Conservation (phyloP, 2,888 invertebrate species). For the Antheraea assamensis region DNA sequence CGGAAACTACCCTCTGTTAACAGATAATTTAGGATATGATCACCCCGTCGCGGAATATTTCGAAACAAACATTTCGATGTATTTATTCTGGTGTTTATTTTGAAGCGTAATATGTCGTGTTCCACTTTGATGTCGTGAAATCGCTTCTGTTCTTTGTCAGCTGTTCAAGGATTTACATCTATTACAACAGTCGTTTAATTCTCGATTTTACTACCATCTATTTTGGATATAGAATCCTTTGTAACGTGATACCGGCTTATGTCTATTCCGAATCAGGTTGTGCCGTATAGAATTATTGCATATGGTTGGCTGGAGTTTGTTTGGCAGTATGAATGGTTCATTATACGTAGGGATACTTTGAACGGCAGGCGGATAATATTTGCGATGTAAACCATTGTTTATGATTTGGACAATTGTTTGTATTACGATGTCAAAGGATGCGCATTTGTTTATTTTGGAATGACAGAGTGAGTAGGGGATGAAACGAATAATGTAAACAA, state of each 20-base stretch:
- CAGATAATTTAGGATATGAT: slow-evolving; percentile 78
- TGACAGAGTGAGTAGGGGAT: slow-evolving; percentile 47
- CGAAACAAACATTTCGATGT: slow-evolving; percentile 79
- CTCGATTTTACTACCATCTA: slow-evolving; percentile 72
- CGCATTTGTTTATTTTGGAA: slow-evolving; percentile 74
- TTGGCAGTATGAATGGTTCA: slow-evolving; percentile 81
- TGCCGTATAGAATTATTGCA: slow-evolving; percentile 76
- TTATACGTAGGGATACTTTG: slow-evolving; percentile 78
- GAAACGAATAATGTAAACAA: slow-evolving; percentile 55
- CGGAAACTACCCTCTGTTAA: slow-evolving; percentile 71
- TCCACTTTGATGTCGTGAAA: slow-evolving; percentile 82
- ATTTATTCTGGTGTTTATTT: slow-evolving; percentile 81
- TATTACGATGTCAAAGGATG: slow-evolving; percentile 79
- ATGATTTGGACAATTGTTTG: slow-evolving; percentile 81
- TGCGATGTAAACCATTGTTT: slow-evolving; percentile 81
- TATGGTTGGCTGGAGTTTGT: slow-evolving; percentile 81
- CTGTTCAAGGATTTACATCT: slow-evolving; percentile 75
- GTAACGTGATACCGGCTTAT: slow-evolving; percentile 65
- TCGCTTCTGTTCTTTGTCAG: slow-evolving; percentile 81
- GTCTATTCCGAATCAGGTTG: slow-evolving; percentile 51
- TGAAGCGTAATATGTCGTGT: slow-evolving; percentile 81
- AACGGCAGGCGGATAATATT: slow-evolving; percentile 73
- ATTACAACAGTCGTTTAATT: slow-evolving; percentile 69
- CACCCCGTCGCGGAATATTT: slow-evolving; percentile 77
- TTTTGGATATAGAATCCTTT: slow-evolving; percentile 73